Evolutionary conservation across 2,113 vertebrate genomes (phyloP), one percentile per base, ranked within the genome.

Genomic region (Cottus gobio): DNA sequence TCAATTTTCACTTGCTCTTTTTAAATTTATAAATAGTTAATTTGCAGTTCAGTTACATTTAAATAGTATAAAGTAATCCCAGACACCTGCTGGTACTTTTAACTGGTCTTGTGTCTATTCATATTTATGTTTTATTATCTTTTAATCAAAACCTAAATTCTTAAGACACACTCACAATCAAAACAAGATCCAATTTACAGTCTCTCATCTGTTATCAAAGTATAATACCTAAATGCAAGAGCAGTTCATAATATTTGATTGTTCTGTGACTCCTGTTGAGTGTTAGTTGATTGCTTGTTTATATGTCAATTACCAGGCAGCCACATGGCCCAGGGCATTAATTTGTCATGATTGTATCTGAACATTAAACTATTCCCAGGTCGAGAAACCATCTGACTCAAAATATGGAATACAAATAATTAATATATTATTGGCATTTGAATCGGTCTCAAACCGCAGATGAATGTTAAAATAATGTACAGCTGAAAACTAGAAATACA

Each of bases 401-500:
- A 31, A 52, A 80, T 46, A 24, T 60, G n/a, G 2, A 62, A 39
- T 15, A 67, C 18, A 58, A 76, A 67, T 48, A 79, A 61, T 11
- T 8, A 2, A 31, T 18, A 61, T 24, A 65, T 78, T 75, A 28
- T 67, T 77, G 72, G n/a, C n/a, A 46, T 68, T 72, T 56, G 34
- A 76, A 69, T 84, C 39, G 4, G 2, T 70, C 56, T 63, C 28
- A 78, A 44, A 79, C 34, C 50, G 31, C 69, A 6, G n/a, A 50
- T 39, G 39, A 77, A 24, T 68, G 26, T 64, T 52, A 37, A n/a
- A 58, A 78, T 85, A 72, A 79, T 87, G 68, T 81, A 68, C 71
- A 86, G 57, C 58, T 84, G 52, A 82, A 90, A 87, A 75, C 18
- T 48, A 62, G 20, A 67, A 86, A 78, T 80, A 46, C 5, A 24